Conservation (phyloP, 2,113 vertebrate species). For the Istiophorus platypterus region DNA sequence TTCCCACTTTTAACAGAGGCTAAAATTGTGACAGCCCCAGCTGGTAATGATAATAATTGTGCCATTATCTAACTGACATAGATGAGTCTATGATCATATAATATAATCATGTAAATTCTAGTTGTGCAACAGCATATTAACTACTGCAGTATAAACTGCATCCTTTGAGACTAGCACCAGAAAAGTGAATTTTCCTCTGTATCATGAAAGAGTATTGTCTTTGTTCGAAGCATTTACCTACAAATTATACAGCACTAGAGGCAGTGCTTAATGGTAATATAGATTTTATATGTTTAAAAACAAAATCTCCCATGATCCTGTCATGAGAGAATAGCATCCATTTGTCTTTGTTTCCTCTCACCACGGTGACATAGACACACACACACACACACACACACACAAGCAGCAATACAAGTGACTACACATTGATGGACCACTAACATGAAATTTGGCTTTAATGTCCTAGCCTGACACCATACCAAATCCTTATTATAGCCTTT, state of each 20-base stretch:
- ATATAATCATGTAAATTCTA: not conserved
- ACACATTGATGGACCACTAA: not conserved
- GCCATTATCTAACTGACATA: not conserved
- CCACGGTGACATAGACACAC: conserved; percentile 36
- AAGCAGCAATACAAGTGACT: conserved; percentile 58
- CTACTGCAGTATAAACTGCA: not conserved
- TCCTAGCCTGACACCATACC: conserved; percentile 23
- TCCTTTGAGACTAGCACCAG: not conserved
- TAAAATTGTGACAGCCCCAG: not conserved
- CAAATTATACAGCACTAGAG: not conserved
- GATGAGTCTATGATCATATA: not conserved
- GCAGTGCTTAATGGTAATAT: not conserved
- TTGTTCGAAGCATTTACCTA: not conserved
- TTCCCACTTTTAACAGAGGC: not conserved
- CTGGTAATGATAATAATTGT: not conserved
- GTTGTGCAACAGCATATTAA: not conserved
- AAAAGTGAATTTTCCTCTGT: not conserved
- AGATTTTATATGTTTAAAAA: conserved; percentile 8
- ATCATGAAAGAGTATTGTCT: not conserved
- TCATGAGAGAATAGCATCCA: conserved; percentile 39
- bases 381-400: conserved; percentile 27
- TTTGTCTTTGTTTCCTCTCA: conserved; percentile 59
- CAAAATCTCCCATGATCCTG: not conserved
- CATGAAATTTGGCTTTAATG: conserved; percentile 21
- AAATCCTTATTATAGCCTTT: conserved; percentile 35